A percentile compares a stretch with the other conserved stretches of the same genome.
Conservation (phyloP, 2,113 vertebrate species). For the Haliaeetus leucogaster region DNA sequence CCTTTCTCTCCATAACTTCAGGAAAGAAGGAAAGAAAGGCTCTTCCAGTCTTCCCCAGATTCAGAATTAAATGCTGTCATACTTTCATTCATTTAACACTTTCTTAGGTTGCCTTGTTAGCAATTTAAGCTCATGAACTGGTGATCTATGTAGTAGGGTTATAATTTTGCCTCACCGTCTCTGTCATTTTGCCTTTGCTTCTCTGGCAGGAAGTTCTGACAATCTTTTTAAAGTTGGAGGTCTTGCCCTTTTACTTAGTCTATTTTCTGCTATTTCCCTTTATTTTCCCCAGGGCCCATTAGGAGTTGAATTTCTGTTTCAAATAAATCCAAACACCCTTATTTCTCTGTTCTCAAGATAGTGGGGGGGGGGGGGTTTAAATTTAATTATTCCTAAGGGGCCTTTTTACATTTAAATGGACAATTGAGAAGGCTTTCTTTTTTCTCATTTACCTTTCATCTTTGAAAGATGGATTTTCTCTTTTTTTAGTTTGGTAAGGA, state of each 20-base stretch:
- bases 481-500: not conserved
- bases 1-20: not conserved
- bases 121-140: not conserved
- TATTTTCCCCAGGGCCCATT: not conserved
- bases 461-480: not conserved
- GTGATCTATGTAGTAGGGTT: not conserved
- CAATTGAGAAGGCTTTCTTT: not conserved
- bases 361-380: accelerated
- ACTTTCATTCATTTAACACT: not conserved
- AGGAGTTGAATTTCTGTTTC: not conserved
- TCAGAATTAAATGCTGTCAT: not conserved
- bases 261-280: not conserved
- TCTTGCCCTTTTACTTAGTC: not conserved
- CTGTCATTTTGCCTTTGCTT: not conserved
- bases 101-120: not conserved
- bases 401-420: not conserved
- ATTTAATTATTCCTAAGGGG: not conserved
- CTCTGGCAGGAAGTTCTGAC: not conserved
- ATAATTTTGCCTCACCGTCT: not conserved
- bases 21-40: not conserved
- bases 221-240: not conserved
- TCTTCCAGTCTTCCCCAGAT: not conserved
- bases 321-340: not conserved
- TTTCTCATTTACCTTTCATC: not conserved
- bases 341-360: not conserved